Evolutionary conservation across 2,888 invertebrate species (phyloP).

Genomic region (Dryocosmus kuriphilus): DNA sequence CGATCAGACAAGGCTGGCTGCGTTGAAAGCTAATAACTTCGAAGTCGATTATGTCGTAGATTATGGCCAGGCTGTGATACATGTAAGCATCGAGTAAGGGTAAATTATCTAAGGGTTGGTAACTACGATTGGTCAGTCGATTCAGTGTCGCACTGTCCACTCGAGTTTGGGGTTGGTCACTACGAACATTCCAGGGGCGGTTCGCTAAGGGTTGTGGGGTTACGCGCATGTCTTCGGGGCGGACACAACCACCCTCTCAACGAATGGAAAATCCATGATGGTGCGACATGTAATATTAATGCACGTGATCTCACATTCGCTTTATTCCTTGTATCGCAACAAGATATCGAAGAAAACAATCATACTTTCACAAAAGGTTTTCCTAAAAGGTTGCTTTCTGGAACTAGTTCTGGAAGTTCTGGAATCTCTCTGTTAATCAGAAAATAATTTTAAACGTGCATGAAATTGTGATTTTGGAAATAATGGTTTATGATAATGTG

Average conservation of each 20-base stretch:
- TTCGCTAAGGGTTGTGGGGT: slow-evolving; percentile 5
- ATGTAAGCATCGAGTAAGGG: slow-evolving; percentile 31
- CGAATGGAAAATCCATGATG: slow-evolving; percentile 28
- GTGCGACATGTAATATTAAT: slow-evolving; percentile 32
- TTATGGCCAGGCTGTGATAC: slow-evolving; percentile 20
- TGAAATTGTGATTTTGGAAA: neutral
- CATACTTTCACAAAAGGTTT: neutral
- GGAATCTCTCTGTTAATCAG: neutral
- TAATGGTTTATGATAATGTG: neutral
- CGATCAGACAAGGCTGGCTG: neutral
- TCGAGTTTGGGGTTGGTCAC: slow-evolving; percentile 27
- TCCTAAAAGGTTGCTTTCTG: neutral
- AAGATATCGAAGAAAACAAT: neutral
- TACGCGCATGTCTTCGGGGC: slow-evolving; percentile 39
- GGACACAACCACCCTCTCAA: slow-evolving; percentile 22
- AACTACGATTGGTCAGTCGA: slow-evolving; percentile 27
- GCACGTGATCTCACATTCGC: slow-evolving; percentile 33
- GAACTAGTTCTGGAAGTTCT: neutral
- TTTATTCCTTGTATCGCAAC: neutral
- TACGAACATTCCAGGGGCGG: slow-evolving; percentile 28
- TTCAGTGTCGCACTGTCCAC: slow-evolving; percentile 19
- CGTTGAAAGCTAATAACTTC: slow-evolving; percentile 30
- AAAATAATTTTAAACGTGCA: neutral
- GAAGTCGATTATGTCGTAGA: slow-evolving; percentile 35
- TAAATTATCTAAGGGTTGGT: slow-evolving; percentile 4